These are phyloP conservation scores for Phengaris alcon DNA, from an alignment of 2,888 invertebrate species.

Conservation along the genomic window DNA sequence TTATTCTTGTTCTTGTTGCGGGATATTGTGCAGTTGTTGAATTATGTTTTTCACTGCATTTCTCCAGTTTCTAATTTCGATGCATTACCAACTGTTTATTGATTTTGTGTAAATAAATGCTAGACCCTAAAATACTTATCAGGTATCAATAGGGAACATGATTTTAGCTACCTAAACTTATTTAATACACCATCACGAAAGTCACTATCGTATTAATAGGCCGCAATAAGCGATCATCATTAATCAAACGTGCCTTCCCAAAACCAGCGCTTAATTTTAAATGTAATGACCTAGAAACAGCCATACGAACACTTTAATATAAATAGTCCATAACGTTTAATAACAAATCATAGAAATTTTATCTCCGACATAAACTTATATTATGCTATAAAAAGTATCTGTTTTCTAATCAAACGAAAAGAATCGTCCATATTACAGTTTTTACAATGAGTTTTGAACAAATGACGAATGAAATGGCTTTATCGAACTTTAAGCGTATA, in stretches of 20 bases:
- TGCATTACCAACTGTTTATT: neutral
- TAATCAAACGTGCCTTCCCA: neutral
- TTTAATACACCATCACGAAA: neutral
- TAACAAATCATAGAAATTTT: constrained; percentile 47
- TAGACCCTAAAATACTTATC: no score
- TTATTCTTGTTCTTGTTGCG: neutral
- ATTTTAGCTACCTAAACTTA: neutral
- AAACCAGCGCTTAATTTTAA: neutral
- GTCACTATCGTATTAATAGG: neutral
- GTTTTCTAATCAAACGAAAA: constrained; percentile 5
- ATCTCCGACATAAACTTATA: constrained; percentile 65
- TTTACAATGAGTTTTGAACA: neutral
- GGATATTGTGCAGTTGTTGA: constrained; percentile 13
- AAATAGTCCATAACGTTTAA: constrained; percentile 30
- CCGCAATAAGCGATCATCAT: neutral
- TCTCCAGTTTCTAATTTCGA: neutral
- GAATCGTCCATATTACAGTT: neutral
- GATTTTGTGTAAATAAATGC: neutral
- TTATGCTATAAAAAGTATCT: constrained; percentile 55
- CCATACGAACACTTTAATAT: neutral
- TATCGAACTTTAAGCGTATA: neutral
- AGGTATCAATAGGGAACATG: neutral
- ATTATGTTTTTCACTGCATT: constrained; percentile 13
- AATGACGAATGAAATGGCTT: constrained; percentile 30
- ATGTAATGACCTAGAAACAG: neutral